Evolutionary conservation across 1,140 invertebrate species (phyloP), one percentile per base, ranked within the genome.

Genomic region (Macrobrachium nipponense): DNA sequence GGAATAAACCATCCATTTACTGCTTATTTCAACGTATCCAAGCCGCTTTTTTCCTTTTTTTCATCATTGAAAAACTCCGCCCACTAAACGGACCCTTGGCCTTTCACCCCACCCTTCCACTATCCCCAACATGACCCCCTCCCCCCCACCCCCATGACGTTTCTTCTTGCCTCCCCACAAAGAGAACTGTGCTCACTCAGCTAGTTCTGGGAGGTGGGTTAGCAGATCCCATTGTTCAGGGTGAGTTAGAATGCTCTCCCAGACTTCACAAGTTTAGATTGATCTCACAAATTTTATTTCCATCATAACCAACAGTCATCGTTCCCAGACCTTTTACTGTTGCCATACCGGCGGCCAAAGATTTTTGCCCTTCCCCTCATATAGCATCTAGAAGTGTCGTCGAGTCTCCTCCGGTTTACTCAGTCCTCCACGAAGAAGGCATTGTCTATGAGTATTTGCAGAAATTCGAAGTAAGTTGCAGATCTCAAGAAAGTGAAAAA

Each of bases 261-360:
- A 60, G 83, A 86, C 83, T 86, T 86, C 83, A 80, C 83, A 86
- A 86, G 77, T 86, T 86, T 86, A 86, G 83, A 86, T 86, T 86
- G 83, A 86, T 86, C 83, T 86, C 77, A 58, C 77, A 86, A 86
- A 80, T 86, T 86, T 86, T 86, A 86, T 86, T 86, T 86, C 83
- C 83, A 86, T 86, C 83, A 86, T 86, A 86, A 86, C 83, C 83
- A 86, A 86, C 83, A 80, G 83, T 75, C 83, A 86, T 80, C 77
- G 79, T 86, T 86, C 83, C 83, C 83, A 80, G 77, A 73, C 83
- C 80, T 82, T 84, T 80, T 60, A 80, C 77, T 86, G 83, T 86
- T 86, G 83, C 83, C 83, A 79, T 80, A 80, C 68, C 58, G 43
- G 12, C 51, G 68, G 43, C 59, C 60, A 17, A 3, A 15, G 14